Conservation (phyloP, 2,113 vertebrate genomes). For the Proteles cristata region DNA sequence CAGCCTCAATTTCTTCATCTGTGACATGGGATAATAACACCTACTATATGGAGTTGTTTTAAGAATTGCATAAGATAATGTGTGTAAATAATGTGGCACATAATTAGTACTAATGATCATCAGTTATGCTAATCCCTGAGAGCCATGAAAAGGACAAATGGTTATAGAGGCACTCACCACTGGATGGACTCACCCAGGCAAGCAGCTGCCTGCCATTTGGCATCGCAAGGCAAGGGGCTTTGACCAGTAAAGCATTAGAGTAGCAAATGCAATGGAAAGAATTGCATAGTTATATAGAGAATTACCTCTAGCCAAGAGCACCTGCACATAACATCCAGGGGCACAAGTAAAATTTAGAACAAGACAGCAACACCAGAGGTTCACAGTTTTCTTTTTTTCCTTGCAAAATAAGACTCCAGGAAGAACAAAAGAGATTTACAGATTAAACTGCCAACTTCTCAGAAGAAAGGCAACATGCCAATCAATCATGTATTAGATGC, state of each 20-base stretch:
- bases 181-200: slow-evolving; percentile 65
- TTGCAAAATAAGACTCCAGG: slow-evolving; percentile 66
- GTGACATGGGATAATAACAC: not conserved
- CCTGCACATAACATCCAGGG: slow-evolving; percentile 64
- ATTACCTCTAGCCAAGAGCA: slow-evolving; percentile 64
- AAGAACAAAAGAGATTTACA: slow-evolving; percentile 58
- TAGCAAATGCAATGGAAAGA: slow-evolving; percentile 67
- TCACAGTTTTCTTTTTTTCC: slow-evolving; percentile 36
- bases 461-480: slow-evolving; percentile 35
- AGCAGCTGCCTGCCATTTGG: slow-evolving; percentile 60
- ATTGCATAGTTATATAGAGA: slow-evolving; percentile 70
- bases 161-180: slow-evolving; percentile 64
- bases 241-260: slow-evolving; percentile 63
- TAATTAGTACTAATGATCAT: not conserved
- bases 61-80: slow-evolving; percentile 11
- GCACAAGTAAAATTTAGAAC: slow-evolving; percentile 63
- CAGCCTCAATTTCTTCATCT: slow-evolving; percentile 40
- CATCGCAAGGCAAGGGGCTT: slow-evolving; percentile 67
- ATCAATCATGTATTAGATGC: slow-evolving; percentile 30
- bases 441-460: slow-evolving; percentile 55
- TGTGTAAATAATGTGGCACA: not conserved
- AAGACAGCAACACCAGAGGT: slow-evolving; percentile 61
- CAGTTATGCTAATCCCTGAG: slow-evolving; percentile 32
- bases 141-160: slow-evolving; percentile 61
- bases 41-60: not conserved